phyloP scores from a whole-genome alignment of 1,140 invertebrate species.

The Camponotus floridanus region DNA sequence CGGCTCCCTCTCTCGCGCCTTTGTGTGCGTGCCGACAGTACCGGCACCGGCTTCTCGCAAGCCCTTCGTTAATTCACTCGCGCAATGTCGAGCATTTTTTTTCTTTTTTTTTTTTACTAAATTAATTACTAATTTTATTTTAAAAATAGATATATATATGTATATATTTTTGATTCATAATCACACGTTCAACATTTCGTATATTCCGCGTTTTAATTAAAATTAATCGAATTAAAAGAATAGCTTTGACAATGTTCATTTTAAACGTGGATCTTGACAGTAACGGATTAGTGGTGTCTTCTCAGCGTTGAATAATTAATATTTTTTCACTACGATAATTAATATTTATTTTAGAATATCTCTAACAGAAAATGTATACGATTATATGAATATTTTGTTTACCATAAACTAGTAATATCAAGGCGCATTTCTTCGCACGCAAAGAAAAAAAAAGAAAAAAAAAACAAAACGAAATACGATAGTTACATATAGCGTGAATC shows the following conservation, averaged over 20 bases:
- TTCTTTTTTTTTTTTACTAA: no score
- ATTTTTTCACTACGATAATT: background rate
- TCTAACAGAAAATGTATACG: background rate
- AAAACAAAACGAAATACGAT: background rate
- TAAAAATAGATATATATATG: background rate
- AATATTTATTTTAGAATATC: background rate
- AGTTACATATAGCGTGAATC: background rate
- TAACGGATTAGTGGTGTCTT: no score
- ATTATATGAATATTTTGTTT: slow-evolving; percentile 23
- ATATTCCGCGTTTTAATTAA: background rate
- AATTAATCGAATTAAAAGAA: no score
- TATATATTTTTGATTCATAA: background rate
- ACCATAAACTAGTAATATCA: slow-evolving; percentile 6
- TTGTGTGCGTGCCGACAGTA: background rate
- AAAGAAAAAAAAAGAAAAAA: background rate
- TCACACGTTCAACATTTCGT: background rate
- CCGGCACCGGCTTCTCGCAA: background rate
- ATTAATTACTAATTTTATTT: background rate
- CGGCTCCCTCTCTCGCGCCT: slow-evolving; percentile 27
- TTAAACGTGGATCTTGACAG: no score
- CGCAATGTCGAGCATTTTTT: background rate
- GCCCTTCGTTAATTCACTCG: background rate
- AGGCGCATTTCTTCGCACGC: slow-evolving; percentile 1
- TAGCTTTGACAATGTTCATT: no score
- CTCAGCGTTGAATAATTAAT: background rate